phyloP scores from a whole-genome alignment of 2,797 vertebrate species.

The Catamblyrhynchus diadema region DNA sequence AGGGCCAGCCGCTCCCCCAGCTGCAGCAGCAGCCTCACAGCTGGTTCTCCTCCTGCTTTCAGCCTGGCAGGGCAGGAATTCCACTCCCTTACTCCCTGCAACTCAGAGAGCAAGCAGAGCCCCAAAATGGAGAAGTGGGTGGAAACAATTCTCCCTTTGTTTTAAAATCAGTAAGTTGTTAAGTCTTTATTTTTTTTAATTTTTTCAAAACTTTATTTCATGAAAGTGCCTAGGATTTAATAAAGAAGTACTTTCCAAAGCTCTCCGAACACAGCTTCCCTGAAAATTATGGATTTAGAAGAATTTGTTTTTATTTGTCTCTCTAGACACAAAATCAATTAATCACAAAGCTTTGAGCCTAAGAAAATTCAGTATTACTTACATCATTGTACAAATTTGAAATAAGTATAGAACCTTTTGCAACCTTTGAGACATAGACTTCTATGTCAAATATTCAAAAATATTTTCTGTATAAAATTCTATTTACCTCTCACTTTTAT shows the following conservation, averaged over 20 bases:
- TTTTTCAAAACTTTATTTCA: neutral
- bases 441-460: neutral
- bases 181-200: neutral
- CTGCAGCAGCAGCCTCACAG: neutral
- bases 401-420: neutral
- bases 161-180: neutral
- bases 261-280: neutral
- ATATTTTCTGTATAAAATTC: neutral
- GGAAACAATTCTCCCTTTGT: neutral
- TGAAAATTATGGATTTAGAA: neutral
- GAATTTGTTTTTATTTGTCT: neutral
- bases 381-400: neutral
- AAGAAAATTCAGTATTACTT: neutral
- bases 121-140: neutral
- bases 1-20: rapidly evolving
- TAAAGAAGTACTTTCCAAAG: neutral
- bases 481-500: neutral
- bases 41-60: neutral
- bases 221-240: neutral
- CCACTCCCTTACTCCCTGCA: rapidly evolving
- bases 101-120: neutral
- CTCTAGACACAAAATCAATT: neutral
- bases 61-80: neutral
- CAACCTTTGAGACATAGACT: neutral
- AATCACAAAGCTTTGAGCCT: neutral